Base-by-base conservation (phyloP, 2,797 vertebrate genomes). In the Xenentodon cancila region DNA sequence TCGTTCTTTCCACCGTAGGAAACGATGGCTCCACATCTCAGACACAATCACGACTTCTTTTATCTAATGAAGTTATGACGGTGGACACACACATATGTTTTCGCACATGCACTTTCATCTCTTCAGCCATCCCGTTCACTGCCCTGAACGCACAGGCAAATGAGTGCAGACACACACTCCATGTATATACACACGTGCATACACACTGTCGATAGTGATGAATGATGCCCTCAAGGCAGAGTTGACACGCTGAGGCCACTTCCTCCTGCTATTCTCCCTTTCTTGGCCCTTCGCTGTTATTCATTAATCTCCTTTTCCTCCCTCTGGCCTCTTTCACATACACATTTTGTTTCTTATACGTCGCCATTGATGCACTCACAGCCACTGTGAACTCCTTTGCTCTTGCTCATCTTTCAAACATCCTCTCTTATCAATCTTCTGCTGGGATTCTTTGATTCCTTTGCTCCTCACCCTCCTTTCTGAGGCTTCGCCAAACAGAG, bases 251-350 rank as follows among this genome's bases (percentile, higher is more conserved):
- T 84, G 67, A 84, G 84, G 86, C 88, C 86, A 88, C 90, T 92
- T 92, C 91, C 91, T 92, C 83, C 61, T 67, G 68, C 86, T 85
- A 82, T 86, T 86, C 84, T 88, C 84, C 79, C 81, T 82, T 71
- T 54, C 68, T 82, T 86, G 85, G 85, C 89, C 88, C 77, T 83
- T 90, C 84, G 88, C 81, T 79, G 73, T 87, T 74, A 59, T 84
- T 80, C 84, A 90, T 92, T 89, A 74, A 88, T 91, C 88, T 89
- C 73, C 32, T 59, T 79, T 69, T 85, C 74, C 68, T 73, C 79
- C 76, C 80, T 64, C 37, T 4, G 60, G 79, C 80, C 65, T 51
- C 71, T 79, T 71, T 75, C 75, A 34, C 52, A 37, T 76, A 66
- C 78, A 51, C 78, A 64, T 81, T 85, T 80, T 70, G 59, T 83